Percentiles rank a stretch among this genome's conserved stretches.
Evolutionary conservation across 2,888 invertebrate species (phyloP).

Genomic region (Neoascia interrupta): DNA sequence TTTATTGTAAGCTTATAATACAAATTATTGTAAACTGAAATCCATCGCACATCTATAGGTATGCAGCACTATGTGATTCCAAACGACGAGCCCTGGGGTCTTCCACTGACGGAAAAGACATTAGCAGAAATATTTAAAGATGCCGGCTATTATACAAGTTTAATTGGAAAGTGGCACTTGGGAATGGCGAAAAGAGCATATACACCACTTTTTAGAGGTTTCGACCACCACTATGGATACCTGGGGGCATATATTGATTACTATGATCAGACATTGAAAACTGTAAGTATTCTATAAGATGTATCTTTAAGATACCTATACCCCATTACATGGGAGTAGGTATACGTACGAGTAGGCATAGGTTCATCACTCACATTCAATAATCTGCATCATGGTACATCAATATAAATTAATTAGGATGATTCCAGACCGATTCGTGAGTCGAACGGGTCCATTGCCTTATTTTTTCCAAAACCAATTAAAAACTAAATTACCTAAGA

Average conservation of each 20-base stretch:
- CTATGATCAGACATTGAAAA: slow-evolving; percentile 83
- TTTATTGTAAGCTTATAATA: too few species aligned
- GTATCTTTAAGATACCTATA: background rate
- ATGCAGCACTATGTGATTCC: slow-evolving; percentile 87
- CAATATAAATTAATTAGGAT: too few species aligned
- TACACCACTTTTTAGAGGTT: slow-evolving; percentile 87
- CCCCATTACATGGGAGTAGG: too few species aligned
- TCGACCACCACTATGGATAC: slow-evolving; percentile 91
- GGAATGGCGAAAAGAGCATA: slow-evolving; percentile 85
- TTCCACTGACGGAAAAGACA: slow-evolving; percentile 85
- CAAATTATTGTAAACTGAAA: too few species aligned
- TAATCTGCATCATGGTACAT: too few species aligned
- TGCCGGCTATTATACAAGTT: slow-evolving; percentile 89
- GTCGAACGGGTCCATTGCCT: too few species aligned
- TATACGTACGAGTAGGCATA: too few species aligned
- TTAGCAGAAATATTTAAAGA: slow-evolving; percentile 85
- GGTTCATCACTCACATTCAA: too few species aligned
- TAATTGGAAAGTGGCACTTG: slow-evolving; percentile 95
- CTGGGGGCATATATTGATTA: slow-evolving; percentile 91
- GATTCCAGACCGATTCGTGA: too few species aligned
- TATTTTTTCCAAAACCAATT: too few species aligned
- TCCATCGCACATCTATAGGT: slow-evolving; percentile 80
- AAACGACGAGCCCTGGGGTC: slow-evolving; percentile 86
- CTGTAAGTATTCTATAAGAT: slow-evolving; percentile 76
- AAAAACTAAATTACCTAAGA: too few species aligned